Base-by-base conservation (phyloP, 2,113 vertebrate genomes). In the Notothenia coriiceps region DNA sequence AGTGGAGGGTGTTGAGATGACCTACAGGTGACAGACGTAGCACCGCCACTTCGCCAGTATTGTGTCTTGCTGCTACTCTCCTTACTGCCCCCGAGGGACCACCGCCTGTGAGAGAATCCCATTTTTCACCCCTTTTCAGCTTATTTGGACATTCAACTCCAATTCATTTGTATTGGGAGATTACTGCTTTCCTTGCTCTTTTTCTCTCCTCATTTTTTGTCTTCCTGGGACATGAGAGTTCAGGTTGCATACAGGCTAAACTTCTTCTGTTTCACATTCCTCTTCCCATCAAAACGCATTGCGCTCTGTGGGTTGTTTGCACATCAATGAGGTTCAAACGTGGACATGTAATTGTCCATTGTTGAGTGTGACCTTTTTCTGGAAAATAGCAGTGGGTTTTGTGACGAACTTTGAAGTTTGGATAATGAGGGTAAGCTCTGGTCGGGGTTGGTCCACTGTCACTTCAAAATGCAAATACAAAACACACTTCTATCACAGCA, bases 1-100 rank as follows among this genome's bases (percentile, higher is more conserved):
- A 90, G 88, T 87, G 88, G 83, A 82, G 83, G 67, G 75, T 51
- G 57, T 79, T n/a, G 79, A 63, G 82, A 55, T 84, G 88, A 88
- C 88, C 90, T 65, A 11, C 40, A 13, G 79, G 60, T 87, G 89
- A 90, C 46, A 61, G 82, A 84, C 65, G 0, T 40, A 17, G 72
- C 46, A 10, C 72, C n/a, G 14, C 54, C 74, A 84, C 86, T 86
- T 63, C 7, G 40, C 59, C 71, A 40, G 63, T 8, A 79, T 88
- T 85, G 85, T 88, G 76, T 87, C 73, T 70, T 7, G 18, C 61
- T 7, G 18, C 64, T 65, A 46, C 88, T 90, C 73, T 60, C 51
- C 73, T 88, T 80, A 86, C 88, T 60, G 77, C 71, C 89, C 87
- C 68, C 49, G 7, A 85, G 86, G 88, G 85, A 75, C 44, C 64